Conservation (phyloP, 2,797 vertebrate species). For the Molossus molossus region DNA sequence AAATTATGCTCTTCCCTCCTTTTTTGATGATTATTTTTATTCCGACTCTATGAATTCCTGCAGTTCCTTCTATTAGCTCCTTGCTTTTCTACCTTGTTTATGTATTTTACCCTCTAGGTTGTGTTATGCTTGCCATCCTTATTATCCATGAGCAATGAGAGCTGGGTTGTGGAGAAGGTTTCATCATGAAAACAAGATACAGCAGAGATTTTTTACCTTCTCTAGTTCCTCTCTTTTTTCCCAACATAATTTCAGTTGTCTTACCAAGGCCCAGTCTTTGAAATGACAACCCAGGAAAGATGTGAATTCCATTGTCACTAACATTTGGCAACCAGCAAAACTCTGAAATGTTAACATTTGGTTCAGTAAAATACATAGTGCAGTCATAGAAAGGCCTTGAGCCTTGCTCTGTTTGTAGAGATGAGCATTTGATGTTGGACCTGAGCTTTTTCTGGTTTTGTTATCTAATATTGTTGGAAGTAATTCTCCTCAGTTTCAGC, state of each 20-base stretch:
- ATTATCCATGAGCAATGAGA: background rate
- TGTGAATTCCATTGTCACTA: background rate
- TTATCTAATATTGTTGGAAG: conserved; percentile 24
- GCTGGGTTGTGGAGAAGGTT: background rate
- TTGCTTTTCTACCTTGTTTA: conserved; percentile 58
- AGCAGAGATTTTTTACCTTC: background rate
- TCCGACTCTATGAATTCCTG: background rate
- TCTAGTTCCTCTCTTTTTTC: background rate
- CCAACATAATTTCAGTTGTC: conserved; percentile 3
- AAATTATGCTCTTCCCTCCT: background rate
- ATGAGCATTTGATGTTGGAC: conserved; percentile 45
- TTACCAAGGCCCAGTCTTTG: conserved; percentile 39
- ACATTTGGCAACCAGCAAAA: background rate
- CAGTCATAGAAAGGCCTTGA: conserved; percentile 7
- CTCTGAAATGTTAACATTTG: conserved; percentile 52
- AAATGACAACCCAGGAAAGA: background rate
- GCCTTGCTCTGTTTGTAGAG: conserved; percentile 2
- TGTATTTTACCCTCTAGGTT: background rate
- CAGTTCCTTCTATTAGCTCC: conserved; percentile 28
- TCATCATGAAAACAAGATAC: conserved; percentile 15
- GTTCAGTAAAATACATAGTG: background rate
- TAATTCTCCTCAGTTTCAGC: conserved; percentile 42
- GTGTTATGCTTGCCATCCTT: conserved; percentile 2
- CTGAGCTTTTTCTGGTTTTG: conserved; percentile 45
- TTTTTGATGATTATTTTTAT: conserved; percentile 16